Base-by-base conservation (phyloP, 2,113 vertebrate genomes). In the Epinephelus lanceolatus region DNA sequence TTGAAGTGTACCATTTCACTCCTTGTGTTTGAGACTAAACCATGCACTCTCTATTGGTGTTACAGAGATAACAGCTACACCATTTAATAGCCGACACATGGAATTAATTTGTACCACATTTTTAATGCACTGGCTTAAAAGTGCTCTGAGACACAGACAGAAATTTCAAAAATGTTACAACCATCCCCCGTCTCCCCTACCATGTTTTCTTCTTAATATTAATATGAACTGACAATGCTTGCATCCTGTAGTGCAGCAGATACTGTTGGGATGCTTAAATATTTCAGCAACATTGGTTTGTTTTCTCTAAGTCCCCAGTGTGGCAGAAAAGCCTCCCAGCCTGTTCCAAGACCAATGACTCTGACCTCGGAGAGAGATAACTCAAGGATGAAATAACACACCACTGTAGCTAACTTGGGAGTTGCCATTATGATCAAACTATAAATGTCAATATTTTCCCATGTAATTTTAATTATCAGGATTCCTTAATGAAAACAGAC, bases 241-340 rank as follows among this genome's bases (percentile, higher is more conserved):
- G 17, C 52, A 51, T 68, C 42, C 17, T 65, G 19, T 10, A 45
- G 72, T 72, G 49, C 8, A 23, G 67, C 40, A 59, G 71, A 65
- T 25, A 67, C 23, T 51, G 17, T 71, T 56, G n/a, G 63, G 80
- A 60, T 40, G 66, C 56, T 80, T 86, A 51, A 84, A 88, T 87
- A 80, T 84, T 91, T 85, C 73, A 83, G 52, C 30, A 80, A 75
- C 59, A 61, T 76, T 80, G 76, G 60, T 76, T 84, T 76, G 57
- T 82, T 84, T 91, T 87, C 66, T 86, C 18, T 23, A 53, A 66
- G 51, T 78, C 85, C 67, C 80, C 19, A 1, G 72, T 30, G 69
- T 81, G 70, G 19, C 70, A 11, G 65, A 55, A 52, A 72, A 86
- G 75, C 80, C 67, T 77, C 77, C 27, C 72, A 76, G 81, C 76